Evolutionary conservation across 37 sponge, comb jelly and placozoan genomes (phyloP), one percentile per base, ranked within the genome.

Genomic region (Beroe ovata): DNA sequence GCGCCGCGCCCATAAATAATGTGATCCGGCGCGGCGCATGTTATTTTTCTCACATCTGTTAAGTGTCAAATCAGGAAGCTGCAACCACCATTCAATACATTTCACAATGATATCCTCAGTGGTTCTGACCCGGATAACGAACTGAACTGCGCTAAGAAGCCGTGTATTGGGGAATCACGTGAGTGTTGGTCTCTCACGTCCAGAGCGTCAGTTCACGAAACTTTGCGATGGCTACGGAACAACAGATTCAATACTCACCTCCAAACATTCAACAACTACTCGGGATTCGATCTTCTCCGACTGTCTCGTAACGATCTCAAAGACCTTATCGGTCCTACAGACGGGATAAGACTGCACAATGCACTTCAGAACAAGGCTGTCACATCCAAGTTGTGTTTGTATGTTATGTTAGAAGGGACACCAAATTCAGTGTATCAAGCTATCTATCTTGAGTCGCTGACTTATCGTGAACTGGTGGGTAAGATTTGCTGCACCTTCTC

Each of bases 231-330:
- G 71, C 20, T 71, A 34, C 35, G 71, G 36, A 71, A 29, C 35
- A 71, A 71, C 71, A 35, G 71, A 8, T 71, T 71, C 71, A 71
- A 71, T 28, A 29, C 29, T 38, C 38, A 71, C 38, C 21, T 71
- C 38, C 4, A 4, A 18, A 71, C 71, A 71, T 71, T 71, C 71
- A 71, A 71, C 71, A 34, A 71, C 35, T 71, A 30, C 71, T 29
- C 71, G 19, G 71, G 71, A 29, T 71, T 34, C 20, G 71, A 71
- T 30, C 71, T 71, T 19, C 37, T 71, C 16, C 32, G 71, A 20
- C 71, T 71, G 38, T 71, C 71, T 28, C 71, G 71, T 35, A 71
- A 71, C 38, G 71, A 71, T 71, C 38, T 71, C 11, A 71, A 11
- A 20, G 71, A 71, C 34, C 71, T 71, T 19, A 71, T 71, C 35